Conservation (phyloP, 2,113 vertebrate species). For the Pangasianodon hypophthalmus region DNA sequence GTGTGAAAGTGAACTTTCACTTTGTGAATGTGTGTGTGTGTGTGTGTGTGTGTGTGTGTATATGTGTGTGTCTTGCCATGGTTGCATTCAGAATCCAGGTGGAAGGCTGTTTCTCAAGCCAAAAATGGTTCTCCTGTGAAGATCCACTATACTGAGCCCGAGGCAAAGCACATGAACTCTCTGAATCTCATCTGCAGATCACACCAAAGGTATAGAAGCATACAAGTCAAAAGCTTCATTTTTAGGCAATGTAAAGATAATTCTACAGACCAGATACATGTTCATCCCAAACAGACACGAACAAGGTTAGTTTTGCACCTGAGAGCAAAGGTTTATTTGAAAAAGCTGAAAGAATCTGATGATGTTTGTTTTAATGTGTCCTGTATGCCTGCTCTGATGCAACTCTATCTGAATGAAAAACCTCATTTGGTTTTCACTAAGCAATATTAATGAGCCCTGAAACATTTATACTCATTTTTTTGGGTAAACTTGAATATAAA, state of each 20-base stretch:
- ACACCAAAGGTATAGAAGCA: conserved; percentile 82
- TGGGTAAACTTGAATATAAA: background rate
- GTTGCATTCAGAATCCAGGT: conserved; percentile 81
- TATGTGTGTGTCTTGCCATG: background rate
- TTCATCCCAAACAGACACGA: background rate
- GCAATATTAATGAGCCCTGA: background rate
- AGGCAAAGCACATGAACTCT: conserved; percentile 78
- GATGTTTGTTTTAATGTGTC: background rate
- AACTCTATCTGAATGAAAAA: background rate
- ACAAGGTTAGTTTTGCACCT: background rate
- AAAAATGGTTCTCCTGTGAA: conserved; percentile 58
- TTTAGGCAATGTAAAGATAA: background rate
- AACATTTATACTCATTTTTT: background rate
- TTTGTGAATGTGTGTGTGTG: background rate
- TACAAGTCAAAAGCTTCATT: background rate
- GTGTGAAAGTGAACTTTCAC: background rate
- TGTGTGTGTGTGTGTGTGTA: background rate
- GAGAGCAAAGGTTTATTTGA: background rate
- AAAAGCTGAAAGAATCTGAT: background rate
- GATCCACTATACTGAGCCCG: conserved; percentile 69
- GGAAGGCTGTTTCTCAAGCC: conserved; percentile 68
- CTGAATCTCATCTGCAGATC: conserved; percentile 87
- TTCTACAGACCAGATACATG: background rate
- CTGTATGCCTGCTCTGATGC: background rate
- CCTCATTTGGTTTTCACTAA: background rate